These are phyloP conservation scores for Nothobranchius kuhntae DNA, from an alignment of 2,113 vertebrate species.

Conservation along the genomic window DNA sequence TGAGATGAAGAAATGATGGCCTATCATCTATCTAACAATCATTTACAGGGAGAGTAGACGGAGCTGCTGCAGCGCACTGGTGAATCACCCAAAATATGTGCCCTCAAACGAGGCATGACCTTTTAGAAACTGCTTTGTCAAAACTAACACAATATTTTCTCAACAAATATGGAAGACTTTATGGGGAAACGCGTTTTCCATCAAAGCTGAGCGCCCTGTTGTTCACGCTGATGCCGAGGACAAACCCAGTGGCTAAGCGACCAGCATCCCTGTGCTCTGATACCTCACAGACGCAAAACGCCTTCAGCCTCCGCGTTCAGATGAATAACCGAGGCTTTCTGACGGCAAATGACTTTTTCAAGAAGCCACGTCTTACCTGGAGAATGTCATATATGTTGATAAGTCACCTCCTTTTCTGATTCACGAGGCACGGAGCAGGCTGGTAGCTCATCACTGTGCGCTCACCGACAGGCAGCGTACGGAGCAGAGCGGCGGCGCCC, in stretches of 20 bases:
- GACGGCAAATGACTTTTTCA: not conserved
- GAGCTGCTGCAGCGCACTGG: constrained; percentile 24
- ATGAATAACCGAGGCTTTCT: not conserved
- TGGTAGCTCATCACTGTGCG: constrained; percentile 56
- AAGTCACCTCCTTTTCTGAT: constrained; percentile 45
- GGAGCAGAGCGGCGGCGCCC: constrained; percentile 50
- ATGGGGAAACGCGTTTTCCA: not conserved
- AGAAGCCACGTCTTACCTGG: constrained; percentile 46
- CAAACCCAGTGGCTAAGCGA: constrained; percentile 32
- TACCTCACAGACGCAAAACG: not conserved
- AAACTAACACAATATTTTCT: not conserved
- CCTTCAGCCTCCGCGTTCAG: not conserved
- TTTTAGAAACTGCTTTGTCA: not conserved
- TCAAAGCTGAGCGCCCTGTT: constrained; percentile 35
- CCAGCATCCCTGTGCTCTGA: constrained; percentile 42
- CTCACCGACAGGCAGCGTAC: constrained; percentile 41
- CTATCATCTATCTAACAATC: constrained; percentile 24
- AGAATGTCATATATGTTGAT: constrained; percentile 35
- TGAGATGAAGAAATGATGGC: constrained; percentile 31
- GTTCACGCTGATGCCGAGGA: constrained; percentile 47
- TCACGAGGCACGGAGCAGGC: constrained; percentile 25
- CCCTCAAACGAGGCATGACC: not conserved
- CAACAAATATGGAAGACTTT: not conserved
- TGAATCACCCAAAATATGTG: constrained; percentile 39
- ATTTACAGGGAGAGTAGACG: constrained; percentile 44